A percentile compares a stretch with the other conserved stretches of the same genome.
Evolutionary conservation across 2,113 vertebrate species (phyloP).

Genomic region (Mixornis gularis): DNA sequence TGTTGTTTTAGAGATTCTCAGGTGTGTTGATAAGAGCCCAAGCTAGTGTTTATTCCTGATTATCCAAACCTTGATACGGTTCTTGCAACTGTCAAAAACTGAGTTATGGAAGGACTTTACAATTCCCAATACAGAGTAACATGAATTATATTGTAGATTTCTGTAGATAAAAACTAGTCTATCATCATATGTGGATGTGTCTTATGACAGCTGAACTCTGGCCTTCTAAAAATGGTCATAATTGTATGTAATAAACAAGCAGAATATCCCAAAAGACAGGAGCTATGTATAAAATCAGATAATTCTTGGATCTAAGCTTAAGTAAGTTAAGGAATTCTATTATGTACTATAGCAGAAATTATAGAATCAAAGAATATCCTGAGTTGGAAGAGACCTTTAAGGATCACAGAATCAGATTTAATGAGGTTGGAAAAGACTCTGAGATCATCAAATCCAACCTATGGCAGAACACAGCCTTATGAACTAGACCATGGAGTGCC

Average conservation of each 20-base stretch:
- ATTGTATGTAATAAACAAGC: background rate
- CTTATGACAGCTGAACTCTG: background rate
- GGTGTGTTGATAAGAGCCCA: background rate
- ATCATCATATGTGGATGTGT: background rate
- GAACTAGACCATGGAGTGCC: background rate
- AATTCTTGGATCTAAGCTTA: background rate
- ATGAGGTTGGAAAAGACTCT: background rate
- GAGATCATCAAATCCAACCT: rapidly evolving
- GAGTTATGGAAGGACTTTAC: background rate
- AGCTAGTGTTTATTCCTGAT: background rate
- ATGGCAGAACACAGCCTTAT: background rate
- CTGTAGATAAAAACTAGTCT: background rate
- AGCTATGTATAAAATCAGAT: background rate
- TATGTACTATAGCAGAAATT: background rate
- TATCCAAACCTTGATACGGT: background rate
- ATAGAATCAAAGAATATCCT: background rate
- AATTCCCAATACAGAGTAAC: background rate
- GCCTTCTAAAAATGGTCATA: background rate
- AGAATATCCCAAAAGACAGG: background rate
- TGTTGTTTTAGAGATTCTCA: background rate
- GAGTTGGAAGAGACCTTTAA: background rate
- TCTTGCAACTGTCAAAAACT: background rate
- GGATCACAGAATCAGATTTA: background rate
- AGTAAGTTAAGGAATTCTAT: background rate
- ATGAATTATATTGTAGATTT: background rate